Evolutionary conservation across 2,888 invertebrate genomes (phyloP), one percentile per base, ranked within the genome.

Genomic region (Sphaerophoria taeniata): DNA sequence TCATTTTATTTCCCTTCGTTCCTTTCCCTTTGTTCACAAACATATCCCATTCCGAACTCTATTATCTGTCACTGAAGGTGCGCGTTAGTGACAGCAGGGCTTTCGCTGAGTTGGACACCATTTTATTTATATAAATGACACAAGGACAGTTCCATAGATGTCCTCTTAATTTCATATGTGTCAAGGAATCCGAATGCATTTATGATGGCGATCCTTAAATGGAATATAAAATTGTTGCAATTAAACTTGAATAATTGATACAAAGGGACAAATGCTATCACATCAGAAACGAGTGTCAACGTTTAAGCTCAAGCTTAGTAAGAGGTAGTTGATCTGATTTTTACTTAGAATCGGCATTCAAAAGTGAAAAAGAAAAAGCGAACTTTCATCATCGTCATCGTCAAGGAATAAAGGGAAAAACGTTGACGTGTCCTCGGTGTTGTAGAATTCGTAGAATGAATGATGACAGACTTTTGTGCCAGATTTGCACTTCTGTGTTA

Each of bases 231-330:
- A 74, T 61, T 70, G 55, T 67, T 71, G 70, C 71, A 75, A 67
- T 84, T 79, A 71, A 74, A 75, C 70, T 70, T 67, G 65, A 79
- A 83, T 74, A 76, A 74, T 74, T 74, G 43, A 58, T 63, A 47
- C 11, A 1, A 16, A 58, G 56, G 51, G 56, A 70, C 69, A 36
- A 45, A 43, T 34, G 63, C 4, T 47, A 36, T 58, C 65, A 53
- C 69, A 33, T 4, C 47, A 6, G 9, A 33, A 12, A 60, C 33
- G 14, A 65, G 65, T 65, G 65, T 65, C 49, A 65, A 24, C 65
- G 12, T 16, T 65, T 49, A 36, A 65, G 34, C 33, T 65, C 49
- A 60, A 12, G 11, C 60, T 11, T 43, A 3, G 14, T 14, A 11
- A 7, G 6, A 2, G 36, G 11, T 45, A 47, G 49, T 75, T 71